Conservation (phyloP, 2,888 invertebrate species). For the Lasiommata megera region DNA sequence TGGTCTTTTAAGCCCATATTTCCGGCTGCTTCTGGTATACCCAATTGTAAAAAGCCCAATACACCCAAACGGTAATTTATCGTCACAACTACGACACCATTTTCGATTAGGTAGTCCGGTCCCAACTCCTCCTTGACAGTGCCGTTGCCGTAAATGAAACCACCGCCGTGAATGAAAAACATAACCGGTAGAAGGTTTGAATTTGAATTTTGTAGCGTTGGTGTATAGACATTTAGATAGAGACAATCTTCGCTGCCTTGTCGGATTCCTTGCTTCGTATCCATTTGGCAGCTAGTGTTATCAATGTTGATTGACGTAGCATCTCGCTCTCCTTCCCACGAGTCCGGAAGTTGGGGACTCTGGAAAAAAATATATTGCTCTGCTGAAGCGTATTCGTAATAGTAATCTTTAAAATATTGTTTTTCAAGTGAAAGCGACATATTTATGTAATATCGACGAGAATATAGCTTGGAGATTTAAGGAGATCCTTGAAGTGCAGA, state of each 20-base stretch:
- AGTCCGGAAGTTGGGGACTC: constrained; percentile 57
- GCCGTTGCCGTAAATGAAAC: constrained; percentile 54
- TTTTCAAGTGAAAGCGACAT: too few relatives aligned
- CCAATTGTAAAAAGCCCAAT: constrained; percentile 59
- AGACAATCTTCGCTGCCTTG: constrained; percentile 62
- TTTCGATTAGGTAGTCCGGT: constrained; percentile 57
- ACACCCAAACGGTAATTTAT: constrained; percentile 64
- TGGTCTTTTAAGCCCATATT: constrained; percentile 67
- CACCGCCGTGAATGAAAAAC: constrained; percentile 64
- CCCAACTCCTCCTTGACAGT: constrained; percentile 46
- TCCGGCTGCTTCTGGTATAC: constrained; percentile 52
- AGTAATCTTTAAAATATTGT: too few relatives aligned
- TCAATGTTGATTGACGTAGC: constrained; percentile 58
- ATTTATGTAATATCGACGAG: too few relatives aligned
- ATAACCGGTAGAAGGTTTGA: constrained; percentile 48
- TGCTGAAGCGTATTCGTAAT: too few relatives aligned
- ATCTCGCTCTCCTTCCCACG: constrained; percentile 69
- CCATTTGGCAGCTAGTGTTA: constrained; percentile 43
- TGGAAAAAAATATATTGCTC: constrained; percentile 28
- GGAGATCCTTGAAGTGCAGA: too few relatives aligned
- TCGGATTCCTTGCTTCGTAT: constrained; percentile 32
- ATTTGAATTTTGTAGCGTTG: constrained; percentile 38
- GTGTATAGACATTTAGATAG: constrained; percentile 58
- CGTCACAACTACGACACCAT: constrained; percentile 56
- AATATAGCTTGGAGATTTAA: too few relatives aligned